phyloP scores from a whole-genome alignment of 2,797 vertebrate genomes.

The Delichon dasypus region DNA sequence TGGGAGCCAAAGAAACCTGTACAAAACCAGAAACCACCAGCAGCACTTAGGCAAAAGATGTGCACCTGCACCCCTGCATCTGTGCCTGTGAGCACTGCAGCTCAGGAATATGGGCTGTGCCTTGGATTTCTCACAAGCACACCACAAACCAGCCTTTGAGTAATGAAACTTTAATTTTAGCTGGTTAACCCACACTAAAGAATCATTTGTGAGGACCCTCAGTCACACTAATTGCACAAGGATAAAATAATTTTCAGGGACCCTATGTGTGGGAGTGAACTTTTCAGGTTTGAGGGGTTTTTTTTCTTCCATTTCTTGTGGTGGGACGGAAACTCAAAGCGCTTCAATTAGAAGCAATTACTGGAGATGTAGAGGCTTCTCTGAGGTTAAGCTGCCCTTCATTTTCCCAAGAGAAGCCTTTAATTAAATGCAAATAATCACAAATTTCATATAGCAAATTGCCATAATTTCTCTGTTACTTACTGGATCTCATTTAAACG shows the following conservation, averaged over 20 bases:
- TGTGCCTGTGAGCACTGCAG: not conserved
- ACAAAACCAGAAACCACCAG: not conserved
- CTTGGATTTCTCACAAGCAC: constrained; percentile 4
- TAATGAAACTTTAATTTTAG: constrained; percentile 53
- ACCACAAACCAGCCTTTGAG: constrained; percentile 31
- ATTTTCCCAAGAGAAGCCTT: constrained; percentile 67
- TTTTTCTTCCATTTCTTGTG: not conserved
- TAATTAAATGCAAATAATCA: constrained; percentile 77
- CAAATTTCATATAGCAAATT: constrained; percentile 67
- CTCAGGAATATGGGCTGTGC: not conserved
- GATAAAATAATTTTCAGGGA: constrained; percentile 57
- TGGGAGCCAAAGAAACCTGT: not conserved
- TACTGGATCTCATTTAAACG: constrained; percentile 45
- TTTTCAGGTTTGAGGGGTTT: not conserved
- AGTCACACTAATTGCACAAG: constrained; percentile 8
- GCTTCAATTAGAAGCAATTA: constrained; percentile 73
- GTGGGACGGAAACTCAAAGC: constrained; percentile 36
- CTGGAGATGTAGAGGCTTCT: constrained; percentile 55
- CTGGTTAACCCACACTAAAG: constrained; percentile 26
- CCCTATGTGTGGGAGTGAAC: constrained; percentile 36
- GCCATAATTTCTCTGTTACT: constrained; percentile 57
- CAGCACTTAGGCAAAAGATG: not conserved
- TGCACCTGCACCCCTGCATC: not conserved
- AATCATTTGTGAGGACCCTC: constrained; percentile 30
- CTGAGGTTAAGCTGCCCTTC: constrained; percentile 66